phyloP scores from a whole-genome alignment of 2,113 vertebrate species.

The Proterorhinus semilunaris region DNA sequence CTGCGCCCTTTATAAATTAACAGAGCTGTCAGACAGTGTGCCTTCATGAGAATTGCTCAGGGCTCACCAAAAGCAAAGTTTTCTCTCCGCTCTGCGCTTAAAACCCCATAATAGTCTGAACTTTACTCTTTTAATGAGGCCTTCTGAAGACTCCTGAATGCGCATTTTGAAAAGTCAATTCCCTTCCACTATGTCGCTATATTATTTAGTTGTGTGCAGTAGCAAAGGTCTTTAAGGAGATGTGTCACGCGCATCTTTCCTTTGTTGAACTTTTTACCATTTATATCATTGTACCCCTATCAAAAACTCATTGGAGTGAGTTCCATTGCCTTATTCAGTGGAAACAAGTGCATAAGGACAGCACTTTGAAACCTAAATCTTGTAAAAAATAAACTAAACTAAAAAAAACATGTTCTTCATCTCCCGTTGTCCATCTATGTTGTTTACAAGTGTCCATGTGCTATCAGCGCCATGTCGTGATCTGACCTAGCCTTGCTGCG shows the following conservation, averaged over 20 bases:
- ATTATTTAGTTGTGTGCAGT: no score
- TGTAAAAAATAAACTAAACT: neutral
- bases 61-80: conserved; percentile 27
- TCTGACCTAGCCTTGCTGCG: conserved; percentile 32
- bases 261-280: no score
- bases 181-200: neutral
- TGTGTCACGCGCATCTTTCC: no score
- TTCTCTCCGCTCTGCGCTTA: conserved; percentile 17
- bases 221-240: no score
- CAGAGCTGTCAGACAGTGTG: neutral
- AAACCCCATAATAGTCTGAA: neutral
- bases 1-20: conserved; percentile 15
- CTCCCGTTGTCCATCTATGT: neutral
- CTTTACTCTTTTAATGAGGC: neutral
- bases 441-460: conserved; percentile 41
- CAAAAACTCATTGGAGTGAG: no score
- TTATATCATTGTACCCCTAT: no score
- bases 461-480: conserved; percentile 35
- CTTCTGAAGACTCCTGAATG: no score
- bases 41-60: conserved; percentile 31
- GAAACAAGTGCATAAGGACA: neutral
- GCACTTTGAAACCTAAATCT: neutral
- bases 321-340: no score
- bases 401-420: neutral
- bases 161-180: neutral